phyloP scores from a whole-genome alignment of 30 jellyfish, hydroid and myxozoan species.

The Pelagia noctiluca region DNA sequence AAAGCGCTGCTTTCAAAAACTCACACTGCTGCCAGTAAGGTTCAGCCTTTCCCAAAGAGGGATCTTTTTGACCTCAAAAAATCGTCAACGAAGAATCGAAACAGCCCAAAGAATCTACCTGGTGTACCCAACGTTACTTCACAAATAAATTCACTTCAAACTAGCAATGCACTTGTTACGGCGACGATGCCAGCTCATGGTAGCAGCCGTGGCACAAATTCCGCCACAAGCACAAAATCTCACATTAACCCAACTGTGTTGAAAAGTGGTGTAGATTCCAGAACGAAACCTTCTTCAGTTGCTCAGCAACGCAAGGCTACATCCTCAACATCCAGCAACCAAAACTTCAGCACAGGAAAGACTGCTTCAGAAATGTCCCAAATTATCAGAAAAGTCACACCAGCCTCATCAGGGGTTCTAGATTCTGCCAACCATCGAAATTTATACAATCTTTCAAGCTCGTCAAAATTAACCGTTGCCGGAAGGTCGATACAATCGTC shows the following conservation, averaged over 20 bases:
- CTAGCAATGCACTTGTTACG: slow-evolving; percentile 34
- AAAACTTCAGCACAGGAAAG: not conserved
- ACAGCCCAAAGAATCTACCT: not conserved
- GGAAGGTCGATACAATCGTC: slow-evolving; percentile 58
- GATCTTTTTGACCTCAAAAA: not conserved
- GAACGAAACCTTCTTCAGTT: not conserved
- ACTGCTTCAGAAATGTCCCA: slow-evolving; percentile 41
- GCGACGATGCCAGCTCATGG: slow-evolving; percentile 43
- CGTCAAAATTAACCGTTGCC: slow-evolving; percentile 61
- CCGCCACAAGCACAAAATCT: slow-evolving; percentile 9
- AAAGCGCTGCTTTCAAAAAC: not conserved
- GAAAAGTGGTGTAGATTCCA: not conserved
- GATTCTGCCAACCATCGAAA: slow-evolving; percentile 11
- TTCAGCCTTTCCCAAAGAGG: not conserved
- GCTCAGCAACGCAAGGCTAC: not conserved
- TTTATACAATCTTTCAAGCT: slow-evolving; percentile 39
- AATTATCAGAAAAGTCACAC: slow-evolving; percentile 2
- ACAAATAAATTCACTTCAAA: not conserved
- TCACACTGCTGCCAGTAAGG: not conserved
- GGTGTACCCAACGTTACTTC: not conserved
- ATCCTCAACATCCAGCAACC: slow-evolving; percentile 5
- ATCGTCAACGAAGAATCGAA: not conserved
- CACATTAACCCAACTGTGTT: not conserved
- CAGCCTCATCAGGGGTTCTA: slow-evolving; percentile 9
- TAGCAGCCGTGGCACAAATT: slow-evolving; percentile 5